Percentiles rank a stretch among this genome's conserved stretches.
phyloP scores from a whole-genome alignment of 1,140 invertebrate genomes.

The Belonocnema kinseyi region DNA sequence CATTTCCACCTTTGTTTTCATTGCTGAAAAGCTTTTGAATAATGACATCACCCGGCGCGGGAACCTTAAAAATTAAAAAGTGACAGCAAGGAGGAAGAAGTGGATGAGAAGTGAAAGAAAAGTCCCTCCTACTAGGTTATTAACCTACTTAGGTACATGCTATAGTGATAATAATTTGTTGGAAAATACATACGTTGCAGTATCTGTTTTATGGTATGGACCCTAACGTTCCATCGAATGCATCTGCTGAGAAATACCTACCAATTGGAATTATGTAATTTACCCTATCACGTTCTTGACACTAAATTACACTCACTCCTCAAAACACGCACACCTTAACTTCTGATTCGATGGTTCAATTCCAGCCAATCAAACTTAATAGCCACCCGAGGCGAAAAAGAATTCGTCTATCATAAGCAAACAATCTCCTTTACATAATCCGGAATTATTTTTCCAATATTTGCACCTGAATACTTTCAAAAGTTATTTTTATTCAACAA shows the following conservation, averaged over 20 bases:
- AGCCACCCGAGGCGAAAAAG: not conserved
- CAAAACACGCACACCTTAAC: slow-evolving; percentile 25
- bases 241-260: not conserved
- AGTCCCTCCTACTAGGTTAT: too few relatives aligned
- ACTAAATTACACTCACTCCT: slow-evolving; percentile 6
- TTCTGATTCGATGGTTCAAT: slow-evolving; percentile 20
- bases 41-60: not conserved
- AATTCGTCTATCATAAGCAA: not conserved
- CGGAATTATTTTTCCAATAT: too few relatives aligned
- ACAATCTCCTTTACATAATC: too few relatives aligned
- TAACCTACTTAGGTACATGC: too few relatives aligned
- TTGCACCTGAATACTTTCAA: too few relatives aligned
- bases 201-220: not conserved
- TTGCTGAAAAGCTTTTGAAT: not conserved
- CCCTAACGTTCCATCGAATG: not conserved
- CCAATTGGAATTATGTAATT: slow-evolving; percentile 20
- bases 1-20: not conserved
- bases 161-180: too few relatives aligned
- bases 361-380: slow-evolving; percentile 15
- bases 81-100: too few relatives aligned
- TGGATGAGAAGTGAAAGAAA: too few relatives aligned
- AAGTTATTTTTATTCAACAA: not conserved
- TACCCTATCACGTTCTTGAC: slow-evolving; percentile 27
- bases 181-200: too few relatives aligned
- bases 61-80: too few relatives aligned